Conservation (phyloP, 2,113 vertebrate species). For the Mystacornis crossleyi region DNA sequence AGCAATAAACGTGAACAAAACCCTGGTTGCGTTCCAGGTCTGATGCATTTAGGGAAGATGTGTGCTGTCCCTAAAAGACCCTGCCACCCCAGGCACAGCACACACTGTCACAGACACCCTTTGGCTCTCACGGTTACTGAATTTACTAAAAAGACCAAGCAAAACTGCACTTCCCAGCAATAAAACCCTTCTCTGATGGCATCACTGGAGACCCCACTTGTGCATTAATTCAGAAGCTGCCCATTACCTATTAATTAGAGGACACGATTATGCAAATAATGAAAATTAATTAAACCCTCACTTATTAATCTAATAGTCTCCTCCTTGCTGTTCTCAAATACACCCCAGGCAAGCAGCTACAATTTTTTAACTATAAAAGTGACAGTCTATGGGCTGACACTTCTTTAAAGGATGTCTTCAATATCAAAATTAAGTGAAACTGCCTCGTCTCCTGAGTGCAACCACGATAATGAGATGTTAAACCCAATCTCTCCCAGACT, state of each 20-base stretch:
- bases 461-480: background rate
- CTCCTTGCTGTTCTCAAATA: background rate
- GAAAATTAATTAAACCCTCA: constrained; percentile 46
- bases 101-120: background rate
- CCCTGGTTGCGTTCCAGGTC: background rate
- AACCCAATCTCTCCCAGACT: background rate
- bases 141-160: background rate
- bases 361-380: constrained; percentile 4
- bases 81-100: background rate
- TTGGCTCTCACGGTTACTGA: background rate
- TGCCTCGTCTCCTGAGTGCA: background rate
- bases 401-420: constrained; percentile 40
- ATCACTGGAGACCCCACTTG: background rate
- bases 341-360: background rate
- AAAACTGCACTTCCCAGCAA: background rate
- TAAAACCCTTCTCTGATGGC: background rate
- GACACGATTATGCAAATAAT: constrained; percentile 23
- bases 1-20: background rate
- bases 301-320: background rate
- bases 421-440: constrained; percentile 19
- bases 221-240: background rate
- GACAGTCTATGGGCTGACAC: background rate
- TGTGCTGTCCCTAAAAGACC: background rate
- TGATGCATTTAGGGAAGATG: background rate
- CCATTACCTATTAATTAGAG: constrained; percentile 34